These are phyloP conservation scores for Calycopis cecrops DNA, from an alignment of 1,140 invertebrate genomes.

Conservation along the genomic window DNA sequence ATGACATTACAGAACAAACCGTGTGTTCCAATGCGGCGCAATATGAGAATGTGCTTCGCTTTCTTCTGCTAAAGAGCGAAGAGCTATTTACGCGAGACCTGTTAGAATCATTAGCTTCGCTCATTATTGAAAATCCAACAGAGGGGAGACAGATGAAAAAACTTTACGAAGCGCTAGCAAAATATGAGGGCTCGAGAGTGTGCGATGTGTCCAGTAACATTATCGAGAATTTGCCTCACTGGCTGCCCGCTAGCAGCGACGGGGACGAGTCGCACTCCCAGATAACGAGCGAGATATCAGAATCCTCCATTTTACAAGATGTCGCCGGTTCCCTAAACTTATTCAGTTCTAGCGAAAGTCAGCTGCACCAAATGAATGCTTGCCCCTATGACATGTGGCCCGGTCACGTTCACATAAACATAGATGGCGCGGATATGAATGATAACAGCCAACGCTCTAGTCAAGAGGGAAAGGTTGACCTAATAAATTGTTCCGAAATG, in stretches of 20 bases:
- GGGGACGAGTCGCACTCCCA: slow-evolving; percentile 37
- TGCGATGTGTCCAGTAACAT: slow-evolving; percentile 64
- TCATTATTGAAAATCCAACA: slow-evolving; percentile 38
- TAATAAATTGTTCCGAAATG: slow-evolving; percentile 70
- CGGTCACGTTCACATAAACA: slow-evolving; percentile 56
- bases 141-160: slow-evolving; percentile 49
- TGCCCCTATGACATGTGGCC: slow-evolving; percentile 64
- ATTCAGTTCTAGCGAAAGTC: slow-evolving; percentile 56
- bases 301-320: slow-evolving; percentile 57
- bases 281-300: slow-evolving; percentile 40
- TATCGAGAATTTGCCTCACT: slow-evolving; percentile 54
- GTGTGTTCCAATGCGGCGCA: slow-evolving; percentile 38
- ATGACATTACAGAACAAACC: slow-evolving; percentile 41
- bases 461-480: slow-evolving; percentile 64
- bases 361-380: slow-evolving; percentile 52
- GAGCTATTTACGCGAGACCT: slow-evolving; percentile 62
- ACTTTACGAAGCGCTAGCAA: slow-evolving; percentile 52
- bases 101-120: slow-evolving; percentile 47
- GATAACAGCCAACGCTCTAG: slow-evolving; percentile 49
- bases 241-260: slow-evolving; percentile 36
- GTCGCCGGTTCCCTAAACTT: slow-evolving; percentile 63
- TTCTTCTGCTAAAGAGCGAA: slow-evolving; percentile 56
- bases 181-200: slow-evolving; percentile 60
- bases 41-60: slow-evolving; percentile 63
- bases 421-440: slow-evolving; percentile 41